Conservation (phyloP, 1,140 invertebrate genomes). For the Trachelipus rathkii region DNA sequence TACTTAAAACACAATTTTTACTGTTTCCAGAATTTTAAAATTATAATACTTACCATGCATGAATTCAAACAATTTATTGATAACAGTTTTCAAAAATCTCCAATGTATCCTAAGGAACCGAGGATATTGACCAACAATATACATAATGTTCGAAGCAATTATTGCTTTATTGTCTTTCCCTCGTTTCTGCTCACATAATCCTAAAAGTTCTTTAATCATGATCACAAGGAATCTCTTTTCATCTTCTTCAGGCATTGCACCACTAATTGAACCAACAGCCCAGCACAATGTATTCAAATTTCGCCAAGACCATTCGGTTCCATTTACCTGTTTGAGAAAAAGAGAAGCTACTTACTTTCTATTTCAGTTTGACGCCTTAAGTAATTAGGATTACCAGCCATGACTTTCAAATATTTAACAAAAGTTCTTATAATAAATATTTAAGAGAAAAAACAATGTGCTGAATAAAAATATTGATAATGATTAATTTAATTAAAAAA, state of each 20-base stretch:
- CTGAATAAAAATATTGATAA: too few relatives aligned
- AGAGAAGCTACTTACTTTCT: too few relatives aligned
- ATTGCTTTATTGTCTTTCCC: slow-evolving; percentile 99
- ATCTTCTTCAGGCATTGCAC: slow-evolving; percentile 98
- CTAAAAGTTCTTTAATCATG: slow-evolving; percentile 97
- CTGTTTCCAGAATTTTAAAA: too few relatives aligned
- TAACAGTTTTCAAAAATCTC: slow-evolving; percentile 99
- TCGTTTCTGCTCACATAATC: slow-evolving; percentile 97
- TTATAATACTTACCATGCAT: slow-evolving; percentile 76
- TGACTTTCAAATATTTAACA: background rate
- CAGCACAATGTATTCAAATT: slow-evolving; percentile 98
- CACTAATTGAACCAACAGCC: slow-evolving; percentile 99
- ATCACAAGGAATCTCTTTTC: slow-evolving; percentile 98
- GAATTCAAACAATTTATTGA: slow-evolving; percentile 99
- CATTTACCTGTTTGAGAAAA: slow-evolving; percentile 64
- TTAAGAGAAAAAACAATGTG: too few relatives aligned
- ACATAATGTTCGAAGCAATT: slow-evolving; percentile 99
- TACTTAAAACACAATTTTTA: too few relatives aligned
- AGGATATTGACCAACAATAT: slow-evolving; percentile 99
- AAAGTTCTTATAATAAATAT: background rate
- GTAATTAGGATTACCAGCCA: background rate
- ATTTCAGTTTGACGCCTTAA: too few relatives aligned
- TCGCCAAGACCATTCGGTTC: slow-evolving; percentile 99
- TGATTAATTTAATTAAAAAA: too few relatives aligned
- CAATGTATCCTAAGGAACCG: slow-evolving; percentile 97